Conservation (phyloP, 2,888 invertebrate species). For the Ormyrus pomaceus region DNA sequence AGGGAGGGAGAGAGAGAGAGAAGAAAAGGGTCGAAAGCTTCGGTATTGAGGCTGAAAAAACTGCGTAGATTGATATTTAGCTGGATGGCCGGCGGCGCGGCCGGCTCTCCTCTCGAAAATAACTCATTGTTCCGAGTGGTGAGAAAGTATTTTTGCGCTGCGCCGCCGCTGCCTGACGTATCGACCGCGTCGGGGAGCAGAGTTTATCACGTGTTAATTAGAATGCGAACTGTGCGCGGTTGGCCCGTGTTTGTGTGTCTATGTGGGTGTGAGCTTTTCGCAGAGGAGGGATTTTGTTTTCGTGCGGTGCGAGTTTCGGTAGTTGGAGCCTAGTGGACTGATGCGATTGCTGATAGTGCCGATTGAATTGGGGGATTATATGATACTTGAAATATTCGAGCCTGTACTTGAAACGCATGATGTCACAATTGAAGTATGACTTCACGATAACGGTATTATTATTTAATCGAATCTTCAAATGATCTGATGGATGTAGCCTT, state of each 20-base stretch:
- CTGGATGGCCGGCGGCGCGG: background rate
- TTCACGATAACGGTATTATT: conserved; percentile 18
- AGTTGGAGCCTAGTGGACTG: no score
- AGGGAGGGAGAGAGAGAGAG: background rate
- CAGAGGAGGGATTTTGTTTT: no score
- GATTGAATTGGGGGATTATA: no score
- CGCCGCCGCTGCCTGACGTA: no score
- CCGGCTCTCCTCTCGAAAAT: conserved; percentile 12
- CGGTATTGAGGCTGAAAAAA: conserved; percentile 43
- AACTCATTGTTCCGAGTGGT: conserved; percentile 10
- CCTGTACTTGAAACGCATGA: background rate
- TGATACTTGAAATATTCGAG: background rate
- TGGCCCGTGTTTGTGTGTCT: no score
- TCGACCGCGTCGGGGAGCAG: no score
- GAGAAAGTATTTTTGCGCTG: conserved; percentile 12
- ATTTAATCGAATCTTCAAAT: background rate
- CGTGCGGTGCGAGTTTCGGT: no score
- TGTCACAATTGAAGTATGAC: conserved; percentile 5
- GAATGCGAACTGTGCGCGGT: no score
- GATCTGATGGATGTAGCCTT: conserved; percentile 2
- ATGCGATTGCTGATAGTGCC: no score
- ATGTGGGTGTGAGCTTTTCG: no score
- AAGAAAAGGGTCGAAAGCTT: conserved; percentile 33
- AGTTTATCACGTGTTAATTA: no score
- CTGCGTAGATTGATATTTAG: conserved; percentile 42